These are phyloP conservation scores for Pteronura brasiliensis DNA, from an alignment of 2,113 vertebrate species.

Conservation along the genomic window DNA sequence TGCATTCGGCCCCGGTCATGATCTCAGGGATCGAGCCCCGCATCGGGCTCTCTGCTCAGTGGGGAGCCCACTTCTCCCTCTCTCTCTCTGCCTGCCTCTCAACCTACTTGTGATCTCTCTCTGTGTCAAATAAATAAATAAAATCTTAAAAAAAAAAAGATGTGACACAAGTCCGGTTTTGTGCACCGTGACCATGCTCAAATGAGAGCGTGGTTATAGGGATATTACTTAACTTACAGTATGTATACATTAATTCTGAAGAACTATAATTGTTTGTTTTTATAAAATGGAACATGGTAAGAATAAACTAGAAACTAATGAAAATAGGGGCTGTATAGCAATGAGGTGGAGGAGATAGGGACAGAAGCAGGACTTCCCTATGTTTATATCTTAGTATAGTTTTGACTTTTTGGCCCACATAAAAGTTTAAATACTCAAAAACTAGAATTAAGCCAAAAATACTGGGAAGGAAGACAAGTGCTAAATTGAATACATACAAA, in stretches of 20 bases:
- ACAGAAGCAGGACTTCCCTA: not conserved
- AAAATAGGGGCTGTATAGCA: not conserved
- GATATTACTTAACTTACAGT: not conserved
- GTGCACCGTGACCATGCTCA: not conserved
- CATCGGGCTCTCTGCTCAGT: too few species aligned
- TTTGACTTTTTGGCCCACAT: not conserved
- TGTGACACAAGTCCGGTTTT: not conserved
- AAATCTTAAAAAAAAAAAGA: not conserved
- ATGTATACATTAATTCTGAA: constrained; percentile 6
- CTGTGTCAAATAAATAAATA: too few species aligned
- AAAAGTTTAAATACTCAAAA: constrained; percentile 38
- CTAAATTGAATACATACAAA: not conserved
- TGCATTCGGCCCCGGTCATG: too few species aligned
- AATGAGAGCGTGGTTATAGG: not conserved
- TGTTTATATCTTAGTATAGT: not conserved
- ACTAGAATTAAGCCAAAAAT: not conserved
- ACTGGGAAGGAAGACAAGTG: constrained; percentile 32
- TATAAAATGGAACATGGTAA: not conserved
- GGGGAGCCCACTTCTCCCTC: too few species aligned
- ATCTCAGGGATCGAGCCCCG: too few species aligned
- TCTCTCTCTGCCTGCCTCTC: too few species aligned
- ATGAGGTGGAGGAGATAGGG: not conserved
- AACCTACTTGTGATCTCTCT: too few species aligned
- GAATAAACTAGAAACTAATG: constrained; percentile 9
- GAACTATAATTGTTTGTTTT: constrained; percentile 20